phyloP scores from a whole-genome alignment of 92 coral and sea anemone genomes.

The Micromussa lordhowensis region DNA sequence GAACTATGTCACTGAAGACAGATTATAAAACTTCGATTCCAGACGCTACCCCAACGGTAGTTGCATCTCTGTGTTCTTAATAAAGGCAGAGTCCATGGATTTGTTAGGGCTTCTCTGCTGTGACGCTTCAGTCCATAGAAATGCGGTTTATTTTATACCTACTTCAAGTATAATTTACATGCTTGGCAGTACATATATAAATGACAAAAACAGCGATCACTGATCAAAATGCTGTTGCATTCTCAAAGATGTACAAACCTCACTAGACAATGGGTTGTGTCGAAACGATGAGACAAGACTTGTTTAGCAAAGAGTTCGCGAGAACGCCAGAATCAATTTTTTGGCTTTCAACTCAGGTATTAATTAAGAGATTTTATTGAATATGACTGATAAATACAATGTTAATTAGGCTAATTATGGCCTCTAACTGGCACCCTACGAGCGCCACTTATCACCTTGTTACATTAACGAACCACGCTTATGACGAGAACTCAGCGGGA shows the following conservation, averaged over 20 bases:
- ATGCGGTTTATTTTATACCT: background rate
- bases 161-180: background rate
- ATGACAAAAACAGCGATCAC: constrained; percentile 5
- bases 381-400: constrained; percentile 73
- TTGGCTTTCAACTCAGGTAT: constrained; percentile 28
- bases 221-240: constrained; percentile 5
- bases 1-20: constrained; percentile 4
- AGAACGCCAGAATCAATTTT: background rate
- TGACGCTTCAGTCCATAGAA: constrained; percentile 24
- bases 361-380: constrained; percentile 54
- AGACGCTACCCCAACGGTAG: background rate
- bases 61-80: background rate
- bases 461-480: background rate
- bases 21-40: background rate
- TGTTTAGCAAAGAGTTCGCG: background rate
- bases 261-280: background rate
- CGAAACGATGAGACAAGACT: background rate
- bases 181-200: background rate
- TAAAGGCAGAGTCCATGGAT: constrained; percentile 7
- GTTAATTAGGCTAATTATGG: constrained; percentile 64
- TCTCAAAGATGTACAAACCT: background rate
- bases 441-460: constrained; percentile 20
- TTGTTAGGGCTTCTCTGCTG: background rate
- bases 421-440: constrained; percentile 52
- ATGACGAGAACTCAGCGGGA: constrained; percentile 9